Percentiles rank a stretch among this genome's conserved stretches.
Evolutionary conservation across 1,140 invertebrate species (phyloP).

Genomic region (Arctopsyche grandis): DNA sequence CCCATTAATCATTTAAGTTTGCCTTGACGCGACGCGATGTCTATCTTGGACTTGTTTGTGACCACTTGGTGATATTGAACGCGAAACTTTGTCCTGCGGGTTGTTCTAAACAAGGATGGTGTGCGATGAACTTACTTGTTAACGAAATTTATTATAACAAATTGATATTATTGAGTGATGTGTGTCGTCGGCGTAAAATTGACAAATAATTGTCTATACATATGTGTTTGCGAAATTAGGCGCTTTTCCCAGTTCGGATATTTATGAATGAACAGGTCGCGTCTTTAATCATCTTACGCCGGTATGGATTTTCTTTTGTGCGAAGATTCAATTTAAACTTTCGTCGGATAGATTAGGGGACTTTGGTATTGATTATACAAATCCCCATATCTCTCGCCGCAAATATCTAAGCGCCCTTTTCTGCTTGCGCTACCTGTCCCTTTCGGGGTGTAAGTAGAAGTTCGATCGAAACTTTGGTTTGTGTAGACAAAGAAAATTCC

Average conservation of each 20-base stretch:
- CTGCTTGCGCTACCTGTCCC: constrained; percentile 12
- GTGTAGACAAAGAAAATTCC: neutral
- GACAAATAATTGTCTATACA: neutral
- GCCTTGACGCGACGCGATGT: constrained; percentile 9
- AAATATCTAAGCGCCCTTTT: neutral
- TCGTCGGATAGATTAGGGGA: neutral
- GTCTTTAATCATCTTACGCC: neutral
- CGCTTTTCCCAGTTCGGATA: too few relatives aligned
- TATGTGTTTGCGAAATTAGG: too few relatives aligned
- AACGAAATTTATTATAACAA: constrained; percentile 24
- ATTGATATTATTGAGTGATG: constrained; percentile 18
- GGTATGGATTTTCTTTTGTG: neutral
- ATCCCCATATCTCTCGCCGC: constrained; percentile 2
- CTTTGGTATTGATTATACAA: neutral
- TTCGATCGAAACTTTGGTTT: neutral
- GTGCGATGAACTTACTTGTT: constrained; percentile 16
- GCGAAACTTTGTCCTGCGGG: constrained; percentile 13
- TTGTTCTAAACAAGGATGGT: constrained; percentile 12
- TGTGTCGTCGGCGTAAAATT: neutral
- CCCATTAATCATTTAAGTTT: constrained; percentile 29
- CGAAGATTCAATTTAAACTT: constrained; percentile 28
- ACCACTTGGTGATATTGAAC: constrained; percentile 37
- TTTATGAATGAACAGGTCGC: too few relatives aligned
- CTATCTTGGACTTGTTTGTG: constrained; percentile 34
- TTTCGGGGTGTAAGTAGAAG: neutral